Base-by-base conservation (phyloP, 2,797 vertebrate genomes). In the Platyrinchus mystaceus region DNA sequence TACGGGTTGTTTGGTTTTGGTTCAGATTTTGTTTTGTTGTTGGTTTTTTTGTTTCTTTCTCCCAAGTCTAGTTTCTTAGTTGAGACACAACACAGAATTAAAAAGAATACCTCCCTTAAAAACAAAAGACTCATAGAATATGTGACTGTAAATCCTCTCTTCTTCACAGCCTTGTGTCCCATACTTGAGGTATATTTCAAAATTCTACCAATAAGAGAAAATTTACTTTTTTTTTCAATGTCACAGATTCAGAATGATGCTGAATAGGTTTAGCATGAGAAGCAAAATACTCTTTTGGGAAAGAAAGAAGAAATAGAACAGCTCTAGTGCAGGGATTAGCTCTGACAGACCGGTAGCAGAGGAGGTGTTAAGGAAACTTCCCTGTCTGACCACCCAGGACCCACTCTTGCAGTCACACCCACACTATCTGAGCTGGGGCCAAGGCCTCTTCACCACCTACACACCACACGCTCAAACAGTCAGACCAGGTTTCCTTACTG, bases 381-480 rank as follows among this genome's bases (percentile, higher is more conserved):
- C 50, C 28, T 32, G 14, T 27, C 21, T 59, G 39, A 52, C 17
- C 30, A 70, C 10, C n/a, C 8, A 50, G 43, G 20, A 70, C 8
- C 28, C 15, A 12, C 26, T 39, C 44, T 32, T 26, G 44, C 26
- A 84, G 50, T 27, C 28, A 30, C 43, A 34, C 3, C 5, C 15
- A 6, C 27, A 21, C 6, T 3, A 20, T 10, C 15, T 8, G 10
- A 34, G 24, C 18, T 58, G 24, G 21, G 24, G 58, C 7, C 0
- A 1, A 46, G 14, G 5, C 3, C 7, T 20, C 14, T 30, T 30
- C 0, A 0, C 46, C 71, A 44, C 10, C 9, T 64, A 18, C 64
- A 39, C 5, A 7, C 6, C n/a, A 4, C 10, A 27, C 28, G 26
- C 32, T 63, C 36, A 39, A 13, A 27, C 26, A 43, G 13, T 11